Evolutionary conservation across 2,888 invertebrate species (phyloP).

Genomic region (Cephus runcator): DNA sequence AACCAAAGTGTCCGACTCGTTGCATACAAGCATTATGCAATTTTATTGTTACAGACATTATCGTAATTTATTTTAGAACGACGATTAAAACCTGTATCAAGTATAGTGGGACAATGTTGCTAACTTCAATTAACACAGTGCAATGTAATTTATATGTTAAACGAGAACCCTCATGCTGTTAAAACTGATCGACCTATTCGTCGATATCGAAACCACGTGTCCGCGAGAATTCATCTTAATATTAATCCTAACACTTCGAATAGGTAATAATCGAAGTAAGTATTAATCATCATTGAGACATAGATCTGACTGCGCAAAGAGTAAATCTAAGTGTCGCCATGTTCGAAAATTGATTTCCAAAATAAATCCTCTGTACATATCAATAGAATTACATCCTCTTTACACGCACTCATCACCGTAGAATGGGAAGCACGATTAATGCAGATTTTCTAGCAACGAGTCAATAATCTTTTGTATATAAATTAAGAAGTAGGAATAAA

Average conservation of each 20-base stretch:
- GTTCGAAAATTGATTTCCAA: constrained; percentile 52
- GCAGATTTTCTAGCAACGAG: background rate
- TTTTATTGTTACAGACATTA: background rate
- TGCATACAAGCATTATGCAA: background rate
- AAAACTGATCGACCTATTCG: background rate
- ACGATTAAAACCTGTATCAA: background rate
- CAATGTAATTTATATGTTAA: background rate
- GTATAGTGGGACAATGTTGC: background rate
- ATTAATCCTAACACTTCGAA: background rate
- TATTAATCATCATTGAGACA: constrained; percentile 28
- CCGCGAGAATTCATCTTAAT: background rate
- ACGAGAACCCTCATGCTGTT: background rate
- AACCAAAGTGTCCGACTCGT: background rate
- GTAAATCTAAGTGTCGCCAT: constrained; percentile 55
- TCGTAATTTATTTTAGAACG: background rate
- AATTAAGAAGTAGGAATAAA: background rate
- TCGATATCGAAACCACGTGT: background rate
- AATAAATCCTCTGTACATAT: constrained; percentile 55
- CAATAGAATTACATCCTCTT: background rate
- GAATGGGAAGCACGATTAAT: background rate
- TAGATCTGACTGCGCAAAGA: constrained; percentile 32
- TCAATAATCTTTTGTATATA: background rate
- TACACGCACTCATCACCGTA: background rate
- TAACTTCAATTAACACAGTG: background rate
- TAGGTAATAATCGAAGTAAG: background rate